A percentile compares a stretch with the other conserved stretches of the same genome.
phyloP scores from a whole-genome alignment of 2,797 vertebrate genomes.

The Gallinago solitaria region DNA sequence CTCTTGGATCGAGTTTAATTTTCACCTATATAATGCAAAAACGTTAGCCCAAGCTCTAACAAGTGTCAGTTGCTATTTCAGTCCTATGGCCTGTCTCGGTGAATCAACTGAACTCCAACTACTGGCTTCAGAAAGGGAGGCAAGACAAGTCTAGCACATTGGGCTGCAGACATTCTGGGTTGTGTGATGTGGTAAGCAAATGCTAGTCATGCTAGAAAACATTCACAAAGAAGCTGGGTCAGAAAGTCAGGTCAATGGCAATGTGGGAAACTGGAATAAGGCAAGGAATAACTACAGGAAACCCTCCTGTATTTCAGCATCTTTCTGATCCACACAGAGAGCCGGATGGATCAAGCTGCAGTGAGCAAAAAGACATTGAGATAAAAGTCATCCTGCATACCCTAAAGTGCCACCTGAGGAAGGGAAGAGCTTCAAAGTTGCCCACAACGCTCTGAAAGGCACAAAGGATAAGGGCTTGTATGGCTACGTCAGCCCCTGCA shows the following conservation, averaged over 20 bases:
- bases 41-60: not conserved
- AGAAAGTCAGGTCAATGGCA: not conserved
- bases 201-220: not conserved
- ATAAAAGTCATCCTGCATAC: not conserved
- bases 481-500: not conserved
- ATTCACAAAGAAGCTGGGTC: not conserved
- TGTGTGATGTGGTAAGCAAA: conserved; percentile 28
- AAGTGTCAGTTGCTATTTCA: not conserved
- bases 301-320: not conserved
- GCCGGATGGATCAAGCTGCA: not conserved
- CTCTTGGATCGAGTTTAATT: not conserved
- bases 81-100: not conserved
- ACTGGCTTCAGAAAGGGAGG: not conserved
- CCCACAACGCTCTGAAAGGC: not conserved
- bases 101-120: not conserved
- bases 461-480: not conserved
- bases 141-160: not conserved
- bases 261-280: not conserved
- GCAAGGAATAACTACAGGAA: not conserved
- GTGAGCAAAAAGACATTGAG: not conserved
- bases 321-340: not conserved
- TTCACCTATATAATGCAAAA: not conserved
- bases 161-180: not conserved
- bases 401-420: not conserved
- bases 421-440: conserved; percentile 3